phyloP scores from a whole-genome alignment of 2,113 vertebrate species.

The Cricetomys ansorgei region DNA sequence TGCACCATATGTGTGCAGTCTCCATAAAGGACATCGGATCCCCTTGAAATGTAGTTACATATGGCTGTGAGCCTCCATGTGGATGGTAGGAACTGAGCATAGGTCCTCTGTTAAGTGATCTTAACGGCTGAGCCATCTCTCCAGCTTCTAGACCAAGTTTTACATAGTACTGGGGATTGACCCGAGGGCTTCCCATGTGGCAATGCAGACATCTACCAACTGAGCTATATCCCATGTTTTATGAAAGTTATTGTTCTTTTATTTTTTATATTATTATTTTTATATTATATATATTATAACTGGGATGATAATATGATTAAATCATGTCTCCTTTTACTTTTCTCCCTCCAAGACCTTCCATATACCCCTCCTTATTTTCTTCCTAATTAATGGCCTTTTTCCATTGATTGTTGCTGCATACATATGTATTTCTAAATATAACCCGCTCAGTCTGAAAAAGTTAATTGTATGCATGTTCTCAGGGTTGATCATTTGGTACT shows the following conservation, averaged over 20 bases:
- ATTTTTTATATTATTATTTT: neutral
- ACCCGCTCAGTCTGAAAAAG: neutral
- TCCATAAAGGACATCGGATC: neutral
- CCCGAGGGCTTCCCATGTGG: neutral
- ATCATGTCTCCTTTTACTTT: neutral
- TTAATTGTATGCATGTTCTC: neutral
- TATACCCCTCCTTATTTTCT: neutral
- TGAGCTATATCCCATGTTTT: neutral
- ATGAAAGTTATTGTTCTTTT: neutral
- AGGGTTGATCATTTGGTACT: neutral
- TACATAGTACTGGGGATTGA: neutral
- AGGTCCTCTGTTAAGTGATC: neutral
- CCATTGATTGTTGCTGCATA: neutral
- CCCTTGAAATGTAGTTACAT: neutral
- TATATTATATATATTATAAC: neutral
- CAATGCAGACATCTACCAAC: neutral
- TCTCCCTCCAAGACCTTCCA: neutral
- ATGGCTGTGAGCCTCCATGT: neutral
- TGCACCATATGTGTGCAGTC: neutral
- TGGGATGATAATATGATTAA: neutral
- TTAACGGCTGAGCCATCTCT: neutral
- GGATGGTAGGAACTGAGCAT: neutral
- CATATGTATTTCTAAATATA: neutral
- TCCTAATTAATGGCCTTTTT: neutral
- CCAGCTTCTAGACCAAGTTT: too few species aligned